Percentiles rank a stretch among this genome's conserved stretches.
Conservation (phyloP, 2,113 vertebrate genomes). For the Tenrec ecaudatus region DNA sequence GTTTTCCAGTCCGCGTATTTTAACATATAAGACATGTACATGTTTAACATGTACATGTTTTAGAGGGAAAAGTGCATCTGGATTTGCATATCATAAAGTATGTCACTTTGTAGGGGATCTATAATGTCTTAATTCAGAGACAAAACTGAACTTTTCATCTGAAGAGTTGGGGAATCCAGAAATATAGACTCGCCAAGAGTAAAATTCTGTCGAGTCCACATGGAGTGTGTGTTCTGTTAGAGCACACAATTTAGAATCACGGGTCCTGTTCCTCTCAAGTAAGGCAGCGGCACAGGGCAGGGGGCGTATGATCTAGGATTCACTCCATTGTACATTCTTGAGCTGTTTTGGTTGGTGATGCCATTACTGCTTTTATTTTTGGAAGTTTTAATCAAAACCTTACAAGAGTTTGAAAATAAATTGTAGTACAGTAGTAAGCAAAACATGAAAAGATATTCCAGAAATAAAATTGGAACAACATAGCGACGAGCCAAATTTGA, state of each 20-base stretch:
- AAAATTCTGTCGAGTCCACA: neutral
- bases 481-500: neutral
- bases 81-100: neutral
- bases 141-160: neutral
- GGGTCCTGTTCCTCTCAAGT: neutral
- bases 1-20: neutral
- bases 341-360: too few species aligned
- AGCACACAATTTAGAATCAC: neutral
- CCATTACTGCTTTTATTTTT: neutral
- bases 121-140: neutral
- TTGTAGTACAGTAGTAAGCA: neutral
- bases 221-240: neutral
- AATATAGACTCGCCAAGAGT: neutral
- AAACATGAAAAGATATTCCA: neutral
- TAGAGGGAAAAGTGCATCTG: neutral
- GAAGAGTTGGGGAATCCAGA: neutral
- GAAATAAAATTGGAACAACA: neutral
- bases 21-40: neutral
- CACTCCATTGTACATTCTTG: neutral
- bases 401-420: neutral
- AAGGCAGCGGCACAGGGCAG: neutral
- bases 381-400: neutral
- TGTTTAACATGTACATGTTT: neutral
- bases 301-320: fast-evolving
- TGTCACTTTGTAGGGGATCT: neutral